phyloP scores from a whole-genome alignment of 1,140 invertebrate genomes.

The Bilobella aurantiaca region DNA sequence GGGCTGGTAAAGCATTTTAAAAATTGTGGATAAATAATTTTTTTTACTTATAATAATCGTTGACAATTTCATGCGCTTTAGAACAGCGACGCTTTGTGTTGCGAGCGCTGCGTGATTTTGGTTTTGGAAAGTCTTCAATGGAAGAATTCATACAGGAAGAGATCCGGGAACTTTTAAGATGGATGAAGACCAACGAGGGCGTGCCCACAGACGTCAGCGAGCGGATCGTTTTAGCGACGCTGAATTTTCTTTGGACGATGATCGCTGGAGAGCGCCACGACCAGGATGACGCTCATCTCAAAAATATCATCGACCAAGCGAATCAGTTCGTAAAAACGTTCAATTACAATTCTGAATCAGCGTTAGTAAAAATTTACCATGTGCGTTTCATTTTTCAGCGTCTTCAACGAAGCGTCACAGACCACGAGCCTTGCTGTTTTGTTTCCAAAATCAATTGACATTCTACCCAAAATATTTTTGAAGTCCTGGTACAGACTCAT shows the following conservation, averaged over 20 bases:
- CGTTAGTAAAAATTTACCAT: neutral
- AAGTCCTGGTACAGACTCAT: neutral
- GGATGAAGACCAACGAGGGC: neutral
- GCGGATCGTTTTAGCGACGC: neutral
- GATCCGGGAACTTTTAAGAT: slow-evolving; percentile 13
- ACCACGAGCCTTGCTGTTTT: neutral
- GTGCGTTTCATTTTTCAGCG: neutral
- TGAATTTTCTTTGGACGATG: slow-evolving; percentile 1
- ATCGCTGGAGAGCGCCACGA: neutral
- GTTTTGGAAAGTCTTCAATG: slow-evolving; percentile 23
- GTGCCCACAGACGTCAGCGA: neutral
- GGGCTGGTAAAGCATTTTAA: neutral
- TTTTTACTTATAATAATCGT: neutral
- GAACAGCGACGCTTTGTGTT: slow-evolving; percentile 26
- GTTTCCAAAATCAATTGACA: neutral
- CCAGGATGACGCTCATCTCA: neutral
- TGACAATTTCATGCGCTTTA: neutral
- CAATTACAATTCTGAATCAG: neutral
- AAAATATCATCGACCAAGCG: neutral
- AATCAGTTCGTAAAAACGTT: neutral
- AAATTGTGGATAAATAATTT: neutral
- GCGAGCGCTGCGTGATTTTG: slow-evolving; percentile 19
- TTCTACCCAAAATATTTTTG: slow-evolving; percentile 1
- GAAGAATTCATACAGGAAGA: slow-evolving; percentile 23
- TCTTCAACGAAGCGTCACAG: neutral